phyloP scores from a whole-genome alignment of 2,113 vertebrate genomes.

The Ailurus styani region DNA sequence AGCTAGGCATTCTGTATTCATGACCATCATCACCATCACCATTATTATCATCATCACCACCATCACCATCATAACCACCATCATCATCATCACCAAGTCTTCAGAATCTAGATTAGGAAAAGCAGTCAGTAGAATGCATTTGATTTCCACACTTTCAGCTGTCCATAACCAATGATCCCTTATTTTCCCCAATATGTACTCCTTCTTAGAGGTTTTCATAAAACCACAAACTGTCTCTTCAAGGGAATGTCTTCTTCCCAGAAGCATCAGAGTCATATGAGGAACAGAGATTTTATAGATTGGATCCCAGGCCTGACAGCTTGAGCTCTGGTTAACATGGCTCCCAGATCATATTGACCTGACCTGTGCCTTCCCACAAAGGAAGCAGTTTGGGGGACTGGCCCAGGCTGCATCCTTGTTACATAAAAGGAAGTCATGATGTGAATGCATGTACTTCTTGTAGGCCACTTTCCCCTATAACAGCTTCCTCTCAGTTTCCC shows the following conservation, averaged over 20 bases:
- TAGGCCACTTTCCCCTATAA: background rate
- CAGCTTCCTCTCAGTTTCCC: background rate
- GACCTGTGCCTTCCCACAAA: background rate
- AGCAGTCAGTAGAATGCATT: background rate
- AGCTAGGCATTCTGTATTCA: background rate
- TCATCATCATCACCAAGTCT: fast-evolving
- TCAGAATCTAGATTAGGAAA: background rate
- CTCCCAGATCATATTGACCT: background rate
- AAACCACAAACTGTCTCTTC: background rate
- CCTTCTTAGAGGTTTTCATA: background rate
- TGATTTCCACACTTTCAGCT: too few relatives aligned
- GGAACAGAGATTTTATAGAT: background rate
- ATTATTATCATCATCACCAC: fast-evolving
- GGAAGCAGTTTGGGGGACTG: background rate
- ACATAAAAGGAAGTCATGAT: background rate
- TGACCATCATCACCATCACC: fast-evolving
- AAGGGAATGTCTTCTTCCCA: background rate
- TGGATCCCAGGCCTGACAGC: background rate
- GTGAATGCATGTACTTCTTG: background rate
- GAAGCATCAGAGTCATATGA: background rate
- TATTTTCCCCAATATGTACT: background rate
- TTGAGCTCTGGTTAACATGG: background rate
- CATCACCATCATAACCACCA: fast-evolving
- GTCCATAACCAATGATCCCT: background rate
- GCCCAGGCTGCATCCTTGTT: background rate